Evolutionary conservation across 2,888 invertebrate species (phyloP).

Genomic region (Thumatha senex): DNA sequence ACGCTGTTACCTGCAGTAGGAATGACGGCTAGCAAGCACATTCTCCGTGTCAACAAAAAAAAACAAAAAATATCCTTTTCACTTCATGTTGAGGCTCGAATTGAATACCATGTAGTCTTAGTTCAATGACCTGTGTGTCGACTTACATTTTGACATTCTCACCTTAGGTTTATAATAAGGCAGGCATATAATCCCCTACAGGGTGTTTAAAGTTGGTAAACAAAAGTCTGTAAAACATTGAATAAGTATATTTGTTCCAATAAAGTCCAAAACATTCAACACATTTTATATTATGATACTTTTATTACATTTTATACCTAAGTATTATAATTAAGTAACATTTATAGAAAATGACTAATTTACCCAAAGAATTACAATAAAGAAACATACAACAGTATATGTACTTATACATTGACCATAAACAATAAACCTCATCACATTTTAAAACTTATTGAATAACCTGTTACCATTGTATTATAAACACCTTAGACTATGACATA

Average conservation of each 20-base stretch:
- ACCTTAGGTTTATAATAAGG: no score
- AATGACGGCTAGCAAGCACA: no score
- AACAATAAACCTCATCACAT: conserved; percentile 1
- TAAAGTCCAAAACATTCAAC: conserved; percentile 4
- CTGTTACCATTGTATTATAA: no score
- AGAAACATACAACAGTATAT: conserved; percentile 26
- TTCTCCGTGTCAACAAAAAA: no score
- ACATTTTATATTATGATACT: conserved; percentile 7
- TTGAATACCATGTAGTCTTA: no score
- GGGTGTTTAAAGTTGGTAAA: background rate
- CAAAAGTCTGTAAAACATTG: background rate
- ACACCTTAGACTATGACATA: no score
- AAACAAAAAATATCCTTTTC: no score
- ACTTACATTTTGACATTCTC: no score
- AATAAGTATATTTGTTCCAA: conserved; percentile 7
- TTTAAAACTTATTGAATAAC: background rate
- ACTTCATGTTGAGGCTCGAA: no score
- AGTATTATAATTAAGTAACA: background rate
- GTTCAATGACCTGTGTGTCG: no score
- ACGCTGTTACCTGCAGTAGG: no score
- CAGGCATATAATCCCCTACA: no score
- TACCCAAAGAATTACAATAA: background rate
- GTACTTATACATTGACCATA: conserved; percentile 34
- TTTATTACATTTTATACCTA: conserved; percentile 1
- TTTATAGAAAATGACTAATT: background rate